Evolutionary conservation across 1,140 invertebrate genomes (phyloP), one percentile per base, ranked within the genome.

Genomic region (Cyclargus thomasi): DNA sequence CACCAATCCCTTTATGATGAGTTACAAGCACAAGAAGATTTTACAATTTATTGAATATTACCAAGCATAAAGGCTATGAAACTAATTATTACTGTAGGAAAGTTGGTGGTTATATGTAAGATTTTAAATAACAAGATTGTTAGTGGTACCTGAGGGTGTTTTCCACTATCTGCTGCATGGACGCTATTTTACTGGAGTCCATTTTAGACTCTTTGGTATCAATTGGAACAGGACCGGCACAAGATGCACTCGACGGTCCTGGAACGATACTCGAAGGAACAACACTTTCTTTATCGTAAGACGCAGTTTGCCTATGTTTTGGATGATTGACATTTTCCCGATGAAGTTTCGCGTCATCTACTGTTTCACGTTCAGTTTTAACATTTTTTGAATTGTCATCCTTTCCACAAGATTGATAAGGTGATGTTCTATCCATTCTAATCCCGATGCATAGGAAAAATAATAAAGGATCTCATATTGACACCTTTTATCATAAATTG

Each of bases 301-400:
- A 90, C 87, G 87, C 87, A 90, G 81, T 88, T 90, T 90, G 85
- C 86, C 86, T 90, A 87, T 90, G 87, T 90, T 90, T 90, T 90
- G 87, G 85, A 88, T 89, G 86, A 88, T 90, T 90, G 87, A 88
- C 87, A 90, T 90, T 87, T 88, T 90, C 87, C 81, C 83, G 82
- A 87, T 88, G 87, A 90, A 88, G 87, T 90, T 90, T 90, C 82
- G 87, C 85, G 87, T 90, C 87, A 90, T 87, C 87, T 79, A 82
- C 85, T 86, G 82, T 78, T 83, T 87, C 87, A 82, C 77, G 78
- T 72, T 90, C 87, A 71, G 80, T 79, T 86, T 89, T 88, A 74
- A 86, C 79, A 80, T 82, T 87, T 85, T 88, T 86, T 68, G 84
- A 77, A 82, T 79, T 85, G 74, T 88, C 86, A 57, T 90, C 84